phyloP scores from a whole-genome alignment of 2,888 invertebrate genomes.

The Oxycera nigricornis region DNA sequence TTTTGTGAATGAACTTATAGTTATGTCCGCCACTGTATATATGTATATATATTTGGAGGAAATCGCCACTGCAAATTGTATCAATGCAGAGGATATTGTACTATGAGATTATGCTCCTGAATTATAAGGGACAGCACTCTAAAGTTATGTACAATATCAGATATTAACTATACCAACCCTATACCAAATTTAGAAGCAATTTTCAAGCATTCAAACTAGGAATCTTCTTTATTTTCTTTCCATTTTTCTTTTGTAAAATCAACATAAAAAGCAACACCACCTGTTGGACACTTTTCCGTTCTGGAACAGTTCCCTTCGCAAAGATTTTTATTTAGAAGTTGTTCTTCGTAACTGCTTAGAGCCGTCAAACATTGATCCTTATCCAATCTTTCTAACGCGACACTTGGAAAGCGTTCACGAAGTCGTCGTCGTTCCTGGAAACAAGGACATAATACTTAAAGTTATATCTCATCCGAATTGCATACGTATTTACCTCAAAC shows the following conservation, averaged over 20 bases:
- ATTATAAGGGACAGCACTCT: too few relatives aligned
- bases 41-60: too few relatives aligned
- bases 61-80: too few relatives aligned
- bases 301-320: slow-evolving; percentile 87
- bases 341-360: slow-evolving; percentile 83
- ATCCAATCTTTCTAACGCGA: slow-evolving; percentile 76
- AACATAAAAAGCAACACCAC: slow-evolving; percentile 60
- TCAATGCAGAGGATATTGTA: too few relatives aligned
- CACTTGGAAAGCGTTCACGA: slow-evolving; percentile 83
- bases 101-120: too few relatives aligned
- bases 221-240: slow-evolving; percentile 45
- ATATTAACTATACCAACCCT: too few relatives aligned
- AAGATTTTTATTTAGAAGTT: slow-evolving; percentile 78
- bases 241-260: slow-evolving; percentile 51
- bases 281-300: slow-evolving; percentile 86
- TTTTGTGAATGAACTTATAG: too few relatives aligned
- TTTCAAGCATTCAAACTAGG: too few relatives aligned
- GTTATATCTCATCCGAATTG: too few relatives aligned
- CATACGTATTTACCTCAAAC: slow-evolving; percentile 68
- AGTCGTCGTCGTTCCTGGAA: slow-evolving; percentile 81
- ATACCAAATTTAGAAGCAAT: too few relatives aligned
- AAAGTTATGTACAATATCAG: too few relatives aligned
- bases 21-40: too few relatives aligned
- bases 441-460: slow-evolving; percentile 18
- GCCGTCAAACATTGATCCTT: slow-evolving; percentile 78